These are phyloP conservation scores for Stichopus horrens DNA, from an alignment of 53 echinoderm and acorn worm genomes.

Conservation along the genomic window DNA sequence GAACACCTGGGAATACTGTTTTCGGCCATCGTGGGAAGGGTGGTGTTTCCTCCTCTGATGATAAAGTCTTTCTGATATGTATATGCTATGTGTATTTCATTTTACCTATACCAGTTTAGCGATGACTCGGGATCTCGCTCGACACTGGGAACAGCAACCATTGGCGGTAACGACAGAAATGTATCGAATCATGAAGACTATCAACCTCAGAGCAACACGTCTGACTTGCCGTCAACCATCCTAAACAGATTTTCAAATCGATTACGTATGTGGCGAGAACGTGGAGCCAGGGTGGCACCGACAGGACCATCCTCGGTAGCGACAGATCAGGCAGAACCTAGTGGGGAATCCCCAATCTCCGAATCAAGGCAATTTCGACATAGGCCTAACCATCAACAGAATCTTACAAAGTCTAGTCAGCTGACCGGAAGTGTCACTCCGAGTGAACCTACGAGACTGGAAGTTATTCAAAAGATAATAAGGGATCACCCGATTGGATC, in stretches of 20 bases:
- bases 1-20: no score
- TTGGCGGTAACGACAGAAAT: not conserved
- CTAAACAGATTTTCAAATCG: conserved; percentile 3
- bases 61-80: no score
- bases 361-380: no score
- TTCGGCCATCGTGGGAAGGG: no score
- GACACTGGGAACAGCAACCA: not conserved
- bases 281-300: not conserved
- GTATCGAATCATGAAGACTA: not conserved
- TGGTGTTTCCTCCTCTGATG: no score
- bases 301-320: not conserved
- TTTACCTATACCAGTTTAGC: not conserved
- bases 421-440: no score
- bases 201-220: not conserved
- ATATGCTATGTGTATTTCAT: not conserved
- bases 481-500: no score
- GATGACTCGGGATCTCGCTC: not conserved
- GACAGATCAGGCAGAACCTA: not conserved
- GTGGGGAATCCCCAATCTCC: not conserved
- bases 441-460: no score
- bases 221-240: not conserved
- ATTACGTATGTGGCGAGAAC: conserved; percentile 20
- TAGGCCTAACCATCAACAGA: no score
- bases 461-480: no score
- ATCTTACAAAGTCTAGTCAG: no score